These are phyloP conservation scores for Onychomys torridus DNA, from an alignment of 2,797 vertebrate species.

Conservation along the genomic window DNA sequence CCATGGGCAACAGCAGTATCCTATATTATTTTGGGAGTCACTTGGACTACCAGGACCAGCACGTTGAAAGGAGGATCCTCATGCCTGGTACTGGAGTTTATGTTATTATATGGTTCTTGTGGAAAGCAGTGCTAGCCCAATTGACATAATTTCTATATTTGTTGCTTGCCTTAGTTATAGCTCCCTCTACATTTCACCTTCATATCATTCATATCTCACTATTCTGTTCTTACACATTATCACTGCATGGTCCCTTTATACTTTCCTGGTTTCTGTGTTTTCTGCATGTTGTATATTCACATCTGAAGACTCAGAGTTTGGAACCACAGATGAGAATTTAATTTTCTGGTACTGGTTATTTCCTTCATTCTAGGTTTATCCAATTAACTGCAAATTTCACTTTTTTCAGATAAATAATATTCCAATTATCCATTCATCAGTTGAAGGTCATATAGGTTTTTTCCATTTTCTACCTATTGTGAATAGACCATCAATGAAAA, in stretches of 20 bases:
- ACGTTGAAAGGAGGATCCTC: neutral
- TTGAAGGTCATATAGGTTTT: neutral
- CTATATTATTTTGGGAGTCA: neutral
- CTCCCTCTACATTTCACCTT: neutral
- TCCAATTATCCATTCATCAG: neutral
- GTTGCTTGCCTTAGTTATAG: neutral
- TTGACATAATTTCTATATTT: neutral
- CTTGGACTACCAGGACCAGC: neutral
- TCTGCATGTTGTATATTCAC: neutral
- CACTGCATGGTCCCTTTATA: neutral
- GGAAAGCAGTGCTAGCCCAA: neutral
- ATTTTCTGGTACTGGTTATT: neutral
- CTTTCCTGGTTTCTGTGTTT: neutral
- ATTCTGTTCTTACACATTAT: neutral
- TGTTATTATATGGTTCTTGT: neutral
- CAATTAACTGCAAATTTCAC: neutral
- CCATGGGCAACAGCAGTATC: neutral
- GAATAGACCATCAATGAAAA: neutral
- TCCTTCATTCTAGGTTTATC: neutral
- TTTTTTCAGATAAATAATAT: neutral
- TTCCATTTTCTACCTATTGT: neutral
- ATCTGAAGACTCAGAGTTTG: neutral
- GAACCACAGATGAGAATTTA: neutral
- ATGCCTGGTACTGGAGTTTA: neutral
- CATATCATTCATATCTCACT: neutral